phyloP scores from a whole-genome alignment of 2,797 vertebrate genomes.

The Knipowitschia caucasica region DNA sequence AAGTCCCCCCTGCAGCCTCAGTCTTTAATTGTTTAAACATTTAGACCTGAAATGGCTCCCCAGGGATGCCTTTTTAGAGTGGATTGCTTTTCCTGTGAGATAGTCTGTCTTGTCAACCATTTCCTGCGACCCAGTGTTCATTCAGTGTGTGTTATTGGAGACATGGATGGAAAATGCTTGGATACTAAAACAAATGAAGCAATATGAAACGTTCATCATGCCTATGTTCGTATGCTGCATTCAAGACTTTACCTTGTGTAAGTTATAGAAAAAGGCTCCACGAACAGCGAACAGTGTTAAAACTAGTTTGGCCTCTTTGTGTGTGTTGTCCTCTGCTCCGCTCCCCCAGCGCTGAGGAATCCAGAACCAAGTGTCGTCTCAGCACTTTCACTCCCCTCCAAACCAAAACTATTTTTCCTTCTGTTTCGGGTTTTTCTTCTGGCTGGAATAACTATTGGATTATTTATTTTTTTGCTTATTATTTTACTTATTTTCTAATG shows the following conservation, averaged over 20 bases:
- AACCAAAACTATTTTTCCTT: slow-evolving; percentile 39
- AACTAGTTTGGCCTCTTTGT: slow-evolving; percentile 37
- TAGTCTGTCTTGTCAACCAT: slow-evolving; percentile 61
- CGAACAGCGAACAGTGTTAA: slow-evolving; percentile 22
- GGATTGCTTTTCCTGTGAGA: slow-evolving; percentile 76
- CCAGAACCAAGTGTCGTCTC: slow-evolving; percentile 65
- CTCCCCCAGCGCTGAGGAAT: slow-evolving; percentile 69
- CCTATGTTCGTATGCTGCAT: neutral
- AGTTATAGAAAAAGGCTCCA: slow-evolving; percentile 3
- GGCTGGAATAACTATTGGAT: slow-evolving; percentile 37
- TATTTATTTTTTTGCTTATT: neutral
- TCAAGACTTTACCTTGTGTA: slow-evolving; percentile 3
- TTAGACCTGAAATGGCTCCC: slow-evolving; percentile 59
- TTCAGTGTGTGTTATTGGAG: slow-evolving; percentile 34
- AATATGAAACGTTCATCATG: neutral
- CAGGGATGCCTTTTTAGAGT: slow-evolving; percentile 61
- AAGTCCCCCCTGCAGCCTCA: slow-evolving; percentile 21
- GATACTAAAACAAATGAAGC: neutral
- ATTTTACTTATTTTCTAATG: neutral
- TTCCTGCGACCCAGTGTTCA: slow-evolving; percentile 70
- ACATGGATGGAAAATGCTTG: slow-evolving; percentile 2
- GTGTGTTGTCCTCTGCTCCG: slow-evolving; percentile 28
- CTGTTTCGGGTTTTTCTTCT: slow-evolving; percentile 45
- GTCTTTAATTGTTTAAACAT: slow-evolving; percentile 58
- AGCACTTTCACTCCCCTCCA: slow-evolving; percentile 69